A percentile compares a stretch with the other conserved stretches of the same genome.
These are phyloP conservation scores for Mamestra configurata DNA, from an alignment of 1,140 invertebrate genomes.

Conservation along the genomic window DNA sequence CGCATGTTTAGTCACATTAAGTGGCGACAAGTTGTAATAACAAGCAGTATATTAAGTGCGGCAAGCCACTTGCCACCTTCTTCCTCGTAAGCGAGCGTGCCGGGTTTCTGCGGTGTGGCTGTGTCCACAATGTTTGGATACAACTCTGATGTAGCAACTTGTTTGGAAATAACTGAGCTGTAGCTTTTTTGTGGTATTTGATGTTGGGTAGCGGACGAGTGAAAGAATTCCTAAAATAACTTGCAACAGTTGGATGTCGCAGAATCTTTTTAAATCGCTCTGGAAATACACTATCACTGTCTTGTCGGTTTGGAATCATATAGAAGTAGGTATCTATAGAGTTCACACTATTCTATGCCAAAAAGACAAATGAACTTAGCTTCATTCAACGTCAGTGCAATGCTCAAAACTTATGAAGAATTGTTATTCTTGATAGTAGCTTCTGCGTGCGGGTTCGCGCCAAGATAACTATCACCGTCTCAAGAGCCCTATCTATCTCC, in stretches of 20 bases:
- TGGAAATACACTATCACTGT: too few relatives aligned
- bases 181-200: background rate
- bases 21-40: conserved; percentile 79
- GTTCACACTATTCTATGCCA: too few relatives aligned
- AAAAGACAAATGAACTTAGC: too few relatives aligned
- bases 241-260: background rate
- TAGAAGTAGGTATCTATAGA: too few relatives aligned
- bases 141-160: conserved; percentile 3
- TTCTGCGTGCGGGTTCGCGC: too few relatives aligned
- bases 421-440: too few relatives aligned
- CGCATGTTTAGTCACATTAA: conserved; percentile 62
- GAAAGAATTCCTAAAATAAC: background rate
- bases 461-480: too few relatives aligned
- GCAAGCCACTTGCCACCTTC: conserved; percentile 19
- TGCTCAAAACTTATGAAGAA: too few relatives aligned
- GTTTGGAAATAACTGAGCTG: conserved; percentile 2
- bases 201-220: background rate
- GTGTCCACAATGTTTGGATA: background rate
- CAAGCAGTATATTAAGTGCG: conserved; percentile 64
- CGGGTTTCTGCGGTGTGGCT: conserved; percentile 32
- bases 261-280: background rate
- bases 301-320: too few relatives aligned
- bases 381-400: too few relatives aligned
- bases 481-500: too few relatives aligned
- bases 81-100: conserved; percentile 10